Percentiles rank a stretch among this genome's conserved stretches.
Conservation (phyloP, 2,888 invertebrate genomes). For the Neoitamus cyanurus region DNA sequence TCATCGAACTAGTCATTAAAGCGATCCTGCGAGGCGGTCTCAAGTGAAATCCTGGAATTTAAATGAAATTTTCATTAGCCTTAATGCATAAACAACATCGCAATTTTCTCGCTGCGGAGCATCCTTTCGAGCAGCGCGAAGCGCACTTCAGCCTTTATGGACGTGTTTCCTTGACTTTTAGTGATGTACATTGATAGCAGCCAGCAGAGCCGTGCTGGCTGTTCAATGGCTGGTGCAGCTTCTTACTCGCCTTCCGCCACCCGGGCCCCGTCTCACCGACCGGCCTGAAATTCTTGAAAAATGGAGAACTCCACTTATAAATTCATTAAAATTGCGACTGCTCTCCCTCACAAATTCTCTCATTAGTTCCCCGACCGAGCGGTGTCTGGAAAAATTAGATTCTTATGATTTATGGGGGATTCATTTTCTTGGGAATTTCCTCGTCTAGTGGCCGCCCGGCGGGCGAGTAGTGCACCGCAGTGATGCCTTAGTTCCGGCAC, state of each 20-base stretch:
- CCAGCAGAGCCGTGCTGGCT: neutral
- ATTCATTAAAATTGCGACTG: conserved; percentile 18
- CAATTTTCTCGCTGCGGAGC: neutral
- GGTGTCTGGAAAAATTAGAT: conserved; percentile 21
- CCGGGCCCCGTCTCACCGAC: neutral
- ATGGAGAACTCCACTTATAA: conserved; percentile 11
- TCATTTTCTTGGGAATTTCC: neutral
- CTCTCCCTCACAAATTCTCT: conserved; percentile 9
- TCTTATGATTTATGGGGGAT: conserved; percentile 17
- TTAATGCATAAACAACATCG: neutral
- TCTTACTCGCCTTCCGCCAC: neutral
- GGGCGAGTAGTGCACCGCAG: neutral
- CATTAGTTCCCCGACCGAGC: conserved; percentile 10
- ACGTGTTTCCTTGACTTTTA: conserved; percentile 18
- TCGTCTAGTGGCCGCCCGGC: neutral
- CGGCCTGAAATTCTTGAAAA: neutral
- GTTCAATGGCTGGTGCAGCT: neutral
- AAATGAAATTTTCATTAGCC: conserved; percentile 20
- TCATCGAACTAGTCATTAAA: conserved; percentile 1
- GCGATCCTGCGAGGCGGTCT: neutral
- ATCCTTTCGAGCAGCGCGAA: neutral
- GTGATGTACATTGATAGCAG: neutral
- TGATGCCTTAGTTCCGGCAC: neutral
- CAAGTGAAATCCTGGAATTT: neutral
- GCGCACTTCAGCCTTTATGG: neutral